These are phyloP conservation scores for Sternarchorhynchus goeldii DNA, from an alignment of 2,797 vertebrate genomes.

Conservation along the genomic window DNA sequence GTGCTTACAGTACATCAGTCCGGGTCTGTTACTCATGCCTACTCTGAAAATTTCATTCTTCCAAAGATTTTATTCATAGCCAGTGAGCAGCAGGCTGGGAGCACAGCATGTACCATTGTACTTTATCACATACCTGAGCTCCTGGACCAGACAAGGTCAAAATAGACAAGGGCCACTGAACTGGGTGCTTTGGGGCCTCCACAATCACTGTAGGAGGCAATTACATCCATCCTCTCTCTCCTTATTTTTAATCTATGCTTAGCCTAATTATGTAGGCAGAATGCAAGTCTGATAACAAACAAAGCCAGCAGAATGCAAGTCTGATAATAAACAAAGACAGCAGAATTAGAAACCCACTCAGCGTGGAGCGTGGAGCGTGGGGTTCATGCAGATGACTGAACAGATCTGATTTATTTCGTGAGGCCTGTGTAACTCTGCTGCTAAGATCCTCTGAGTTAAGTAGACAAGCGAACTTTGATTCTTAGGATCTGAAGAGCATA, in stretches of 20 bases:
- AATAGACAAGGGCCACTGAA: conserved; percentile 3
- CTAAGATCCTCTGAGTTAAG: conserved; percentile 1
- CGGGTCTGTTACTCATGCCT: too few species aligned
- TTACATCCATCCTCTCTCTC: conserved; percentile 48
- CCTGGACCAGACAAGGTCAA: conserved; percentile 10
- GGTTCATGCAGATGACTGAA: conserved; percentile 59
- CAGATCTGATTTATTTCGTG: conserved; percentile 56
- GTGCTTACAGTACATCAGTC: too few species aligned
- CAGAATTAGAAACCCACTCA: conserved; percentile 63
- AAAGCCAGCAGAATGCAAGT: conserved; percentile 61
- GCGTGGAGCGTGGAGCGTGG: conserved; percentile 45
- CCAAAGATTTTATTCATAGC: too few species aligned
- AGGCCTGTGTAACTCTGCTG: conserved; percentile 59
- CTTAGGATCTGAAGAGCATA: not conserved
- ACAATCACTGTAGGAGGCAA: conserved; percentile 45
- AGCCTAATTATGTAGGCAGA: conserved; percentile 64
- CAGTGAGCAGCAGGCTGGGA: too few species aligned
- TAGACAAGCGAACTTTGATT: not conserved
- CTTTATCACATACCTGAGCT: conserved; percentile 10
- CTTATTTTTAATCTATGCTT: conserved; percentile 45
- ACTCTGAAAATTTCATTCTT: too few species aligned
- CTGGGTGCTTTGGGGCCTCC: conserved; percentile 48
- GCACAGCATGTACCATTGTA: too few species aligned
- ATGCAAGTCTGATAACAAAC: conserved; percentile 66
- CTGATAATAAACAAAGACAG: conserved; percentile 60